Evolutionary conservation across 2,797 vertebrate genomes (phyloP).

Genomic region (Pangasius krempfi): DNA sequence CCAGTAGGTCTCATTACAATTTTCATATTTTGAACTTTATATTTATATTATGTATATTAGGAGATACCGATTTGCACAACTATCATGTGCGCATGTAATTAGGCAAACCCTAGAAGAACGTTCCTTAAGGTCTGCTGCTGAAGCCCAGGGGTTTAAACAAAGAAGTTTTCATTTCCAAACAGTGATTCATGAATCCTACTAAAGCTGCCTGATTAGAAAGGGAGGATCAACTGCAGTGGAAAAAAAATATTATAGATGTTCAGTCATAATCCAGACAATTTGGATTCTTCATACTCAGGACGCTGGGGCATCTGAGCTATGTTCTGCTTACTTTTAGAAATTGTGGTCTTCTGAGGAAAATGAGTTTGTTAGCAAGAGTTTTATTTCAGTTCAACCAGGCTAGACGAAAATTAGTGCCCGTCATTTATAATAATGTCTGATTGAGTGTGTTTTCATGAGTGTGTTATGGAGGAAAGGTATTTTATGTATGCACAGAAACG

Average conservation of each 20-base stretch:
- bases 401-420: neutral
- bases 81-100: neutral
- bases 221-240: neutral
- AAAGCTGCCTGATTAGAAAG: constrained; percentile 16
- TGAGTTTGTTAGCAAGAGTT: neutral
- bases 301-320: neutral
- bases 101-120: neutral
- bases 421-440: neutral
- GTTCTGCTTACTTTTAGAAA: neutral
- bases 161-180: constrained; percentile 7
- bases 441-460: neutral
- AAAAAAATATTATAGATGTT: constrained; percentile 8
- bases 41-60: neutral
- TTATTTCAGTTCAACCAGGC: neutral
- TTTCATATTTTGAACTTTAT: no score
- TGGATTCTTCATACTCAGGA: neutral
- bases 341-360: constrained; percentile 17
- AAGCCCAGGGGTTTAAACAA: neutral
- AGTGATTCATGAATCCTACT: constrained; percentile 22
- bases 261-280: neutral
- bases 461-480: neutral
- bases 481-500: neutral
- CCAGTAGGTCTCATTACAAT: neutral
- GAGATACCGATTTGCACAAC: neutral
- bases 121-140: neutral